These are phyloP conservation scores for Lagopus leucura DNA, from an alignment of 2,113 vertebrate genomes.

Conservation along the genomic window DNA sequence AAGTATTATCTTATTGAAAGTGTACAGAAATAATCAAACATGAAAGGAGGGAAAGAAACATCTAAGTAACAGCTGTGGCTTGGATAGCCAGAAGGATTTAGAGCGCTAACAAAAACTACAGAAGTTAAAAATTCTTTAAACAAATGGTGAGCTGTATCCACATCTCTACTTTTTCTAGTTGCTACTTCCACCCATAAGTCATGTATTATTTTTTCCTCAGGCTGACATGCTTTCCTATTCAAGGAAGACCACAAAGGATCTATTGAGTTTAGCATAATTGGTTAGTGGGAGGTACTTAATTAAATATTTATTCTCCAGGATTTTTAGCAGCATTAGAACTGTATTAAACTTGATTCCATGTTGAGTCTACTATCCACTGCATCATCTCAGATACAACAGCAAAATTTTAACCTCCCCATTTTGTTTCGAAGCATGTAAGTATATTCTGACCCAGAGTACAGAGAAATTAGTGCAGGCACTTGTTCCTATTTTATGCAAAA, in stretches of 20 bases:
- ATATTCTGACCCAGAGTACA: not conserved
- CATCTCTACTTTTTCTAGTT: not conserved
- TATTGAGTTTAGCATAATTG: not conserved
- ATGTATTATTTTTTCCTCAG: not conserved
- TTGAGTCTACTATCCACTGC: not conserved
- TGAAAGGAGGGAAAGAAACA: not conserved
- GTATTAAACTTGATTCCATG: not conserved
- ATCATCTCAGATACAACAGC: not conserved
- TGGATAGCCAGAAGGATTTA: not conserved
- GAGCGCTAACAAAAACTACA: not conserved
- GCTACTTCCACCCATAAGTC: not conserved
- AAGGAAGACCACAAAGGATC: not conserved
- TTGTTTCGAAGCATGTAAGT: not conserved
- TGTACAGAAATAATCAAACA: not conserved
- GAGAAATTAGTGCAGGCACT: not conserved
- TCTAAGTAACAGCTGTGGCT: not conserved
- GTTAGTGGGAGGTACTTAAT: not conserved
- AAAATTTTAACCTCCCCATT: not conserved
- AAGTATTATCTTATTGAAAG: not conserved
- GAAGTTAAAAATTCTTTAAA: slow-evolving; percentile 8
- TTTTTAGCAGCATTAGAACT: not conserved
- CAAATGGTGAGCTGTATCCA: not conserved
- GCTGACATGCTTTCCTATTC: not conserved
- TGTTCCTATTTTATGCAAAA: not conserved
- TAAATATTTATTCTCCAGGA: not conserved